phyloP scores from a whole-genome alignment of 2,797 vertebrate genomes.

The Cryptoblepharus egeriae region DNA sequence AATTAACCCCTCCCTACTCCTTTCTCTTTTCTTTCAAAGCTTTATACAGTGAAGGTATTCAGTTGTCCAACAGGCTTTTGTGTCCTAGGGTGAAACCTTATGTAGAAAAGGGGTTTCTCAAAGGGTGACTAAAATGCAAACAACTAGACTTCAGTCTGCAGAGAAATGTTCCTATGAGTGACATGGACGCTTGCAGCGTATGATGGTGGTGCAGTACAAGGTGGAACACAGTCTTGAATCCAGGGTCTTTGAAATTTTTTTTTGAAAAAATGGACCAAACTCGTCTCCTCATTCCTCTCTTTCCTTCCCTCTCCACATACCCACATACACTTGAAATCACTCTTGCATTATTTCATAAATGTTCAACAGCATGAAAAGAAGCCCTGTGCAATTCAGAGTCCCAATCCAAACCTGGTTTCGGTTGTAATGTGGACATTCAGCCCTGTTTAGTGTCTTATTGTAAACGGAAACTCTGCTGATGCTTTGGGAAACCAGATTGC shows the following conservation, averaged over 20 bases:
- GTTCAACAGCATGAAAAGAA: background rate
- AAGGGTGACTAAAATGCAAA: slow-evolving; percentile 34
- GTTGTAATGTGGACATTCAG: too few relatives aligned
- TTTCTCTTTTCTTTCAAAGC: slow-evolving; percentile 29
- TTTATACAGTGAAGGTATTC: slow-evolving; percentile 36
- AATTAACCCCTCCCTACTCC: slow-evolving; percentile 26
- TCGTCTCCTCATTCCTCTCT: background rate
- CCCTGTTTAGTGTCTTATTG: too few relatives aligned
- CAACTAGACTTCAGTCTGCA: background rate
- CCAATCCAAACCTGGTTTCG: too few relatives aligned
- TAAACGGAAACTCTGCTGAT: too few relatives aligned
- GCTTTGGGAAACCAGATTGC: too few relatives aligned
- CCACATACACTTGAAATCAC: background rate
- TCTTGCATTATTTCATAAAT: background rate
- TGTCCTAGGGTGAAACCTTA: slow-evolving; percentile 25
- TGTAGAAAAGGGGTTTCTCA: slow-evolving; percentile 6
- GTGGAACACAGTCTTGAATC: background rate
- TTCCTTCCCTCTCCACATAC: too few relatives aligned
- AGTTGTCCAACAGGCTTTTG: slow-evolving; percentile 48
- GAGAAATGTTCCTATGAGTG: background rate
- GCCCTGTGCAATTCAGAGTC: too few relatives aligned
- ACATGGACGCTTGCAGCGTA: background rate
- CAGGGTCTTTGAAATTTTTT: background rate
- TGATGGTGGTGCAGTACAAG: background rate
- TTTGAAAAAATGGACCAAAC: too few relatives aligned